phyloP scores from a whole-genome alignment of 2,113 vertebrate species.

The Trogon melanurus region DNA sequence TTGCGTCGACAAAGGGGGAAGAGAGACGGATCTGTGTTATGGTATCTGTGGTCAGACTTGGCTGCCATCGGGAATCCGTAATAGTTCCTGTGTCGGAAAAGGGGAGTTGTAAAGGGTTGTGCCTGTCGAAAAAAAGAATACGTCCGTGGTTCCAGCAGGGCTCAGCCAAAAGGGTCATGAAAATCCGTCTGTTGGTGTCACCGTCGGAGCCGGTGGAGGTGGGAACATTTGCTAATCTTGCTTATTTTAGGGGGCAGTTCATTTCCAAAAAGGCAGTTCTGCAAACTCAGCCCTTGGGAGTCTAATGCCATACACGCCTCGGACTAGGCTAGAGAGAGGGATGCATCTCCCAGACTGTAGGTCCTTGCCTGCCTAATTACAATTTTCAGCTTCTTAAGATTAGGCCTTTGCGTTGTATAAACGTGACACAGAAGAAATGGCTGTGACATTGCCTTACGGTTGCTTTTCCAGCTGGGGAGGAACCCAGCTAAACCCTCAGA shows the following conservation, averaged over 20 bases:
- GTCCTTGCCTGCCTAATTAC: not conserved
- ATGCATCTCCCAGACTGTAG: not conserved
- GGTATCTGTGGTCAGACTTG: constrained; percentile 37
- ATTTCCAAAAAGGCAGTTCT: not conserved
- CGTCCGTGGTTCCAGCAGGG: not conserved
- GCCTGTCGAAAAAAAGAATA: not conserved
- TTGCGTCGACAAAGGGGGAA: not conserved
- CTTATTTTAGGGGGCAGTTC: constrained; percentile 30
- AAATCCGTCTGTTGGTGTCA: constrained; percentile 32
- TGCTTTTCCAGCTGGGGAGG: not conserved
- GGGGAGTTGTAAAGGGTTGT: not conserved
- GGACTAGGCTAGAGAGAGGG: not conserved
- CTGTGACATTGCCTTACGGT: not conserved
- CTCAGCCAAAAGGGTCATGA: constrained; percentile 28
- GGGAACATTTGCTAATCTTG: constrained; percentile 28
- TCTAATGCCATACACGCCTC: not conserved
- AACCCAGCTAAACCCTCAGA: not conserved
- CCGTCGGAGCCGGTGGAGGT: constrained; percentile 30
- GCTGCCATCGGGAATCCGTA: not conserved
- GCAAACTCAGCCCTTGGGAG: not conserved
- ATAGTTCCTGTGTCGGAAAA: not conserved
- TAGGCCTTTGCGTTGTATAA: not conserved
- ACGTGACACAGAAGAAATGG: not conserved
- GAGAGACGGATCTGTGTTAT: not conserved
- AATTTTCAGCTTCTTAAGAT: not conserved